phyloP scores from a whole-genome alignment of 2,797 vertebrate genomes.

The Bradypodion pumilum region DNA sequence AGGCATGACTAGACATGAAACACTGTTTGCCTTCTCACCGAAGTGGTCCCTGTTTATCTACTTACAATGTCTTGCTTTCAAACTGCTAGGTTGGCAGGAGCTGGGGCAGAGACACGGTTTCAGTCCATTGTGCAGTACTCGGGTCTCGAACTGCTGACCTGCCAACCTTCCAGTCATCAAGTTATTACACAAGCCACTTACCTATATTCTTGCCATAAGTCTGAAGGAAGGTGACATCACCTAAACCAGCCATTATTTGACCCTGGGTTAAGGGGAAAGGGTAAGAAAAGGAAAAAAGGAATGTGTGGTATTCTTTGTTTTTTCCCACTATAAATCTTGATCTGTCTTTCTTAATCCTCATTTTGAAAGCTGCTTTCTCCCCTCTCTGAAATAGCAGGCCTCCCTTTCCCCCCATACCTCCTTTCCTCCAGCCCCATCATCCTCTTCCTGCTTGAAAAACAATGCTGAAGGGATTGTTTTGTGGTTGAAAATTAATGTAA shows the following conservation, averaged over 20 bases:
- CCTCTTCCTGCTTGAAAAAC: constrained; percentile 72
- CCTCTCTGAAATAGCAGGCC: constrained; percentile 61
- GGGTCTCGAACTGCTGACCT: no score
- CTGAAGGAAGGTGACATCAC: neutral
- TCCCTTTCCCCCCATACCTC: neutral
- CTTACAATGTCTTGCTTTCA: no score
- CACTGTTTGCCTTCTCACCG: no score
- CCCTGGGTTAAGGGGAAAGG: constrained; percentile 32
- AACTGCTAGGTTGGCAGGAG: no score
- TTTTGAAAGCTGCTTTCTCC: constrained; percentile 65
- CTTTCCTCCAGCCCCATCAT: neutral
- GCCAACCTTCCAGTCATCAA: no score
- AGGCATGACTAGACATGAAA: no score
- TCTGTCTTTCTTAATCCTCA: constrained; percentile 61
- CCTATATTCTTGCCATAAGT: neutral
- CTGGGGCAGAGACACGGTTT: no score
- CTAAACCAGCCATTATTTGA: no score
- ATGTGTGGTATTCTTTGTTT: constrained; percentile 25
- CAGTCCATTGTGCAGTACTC: no score
- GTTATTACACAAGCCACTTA: no score
- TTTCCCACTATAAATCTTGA: constrained; percentile 46
- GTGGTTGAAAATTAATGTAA: constrained; percentile 81
- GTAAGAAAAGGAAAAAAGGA: neutral
- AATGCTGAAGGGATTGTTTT: constrained; percentile 78
- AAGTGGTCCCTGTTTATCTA: no score